Evolutionary conservation across 2,113 vertebrate genomes (phyloP).

Genomic region (Corythornis vintsioides): DNA sequence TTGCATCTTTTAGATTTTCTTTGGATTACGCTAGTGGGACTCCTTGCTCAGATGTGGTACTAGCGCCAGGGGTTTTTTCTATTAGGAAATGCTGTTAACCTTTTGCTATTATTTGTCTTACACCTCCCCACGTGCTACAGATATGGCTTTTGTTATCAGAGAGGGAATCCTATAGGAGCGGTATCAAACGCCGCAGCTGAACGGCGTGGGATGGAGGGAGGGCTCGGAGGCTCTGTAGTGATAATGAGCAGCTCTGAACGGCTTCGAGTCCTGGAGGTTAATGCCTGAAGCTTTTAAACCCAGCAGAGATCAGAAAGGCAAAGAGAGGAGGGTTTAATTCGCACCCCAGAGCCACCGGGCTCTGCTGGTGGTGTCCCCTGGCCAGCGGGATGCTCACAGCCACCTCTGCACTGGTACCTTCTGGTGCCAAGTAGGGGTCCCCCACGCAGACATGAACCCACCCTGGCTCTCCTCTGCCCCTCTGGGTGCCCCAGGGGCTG

Average conservation of each 20-base stretch:
- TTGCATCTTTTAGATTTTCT: neutral
- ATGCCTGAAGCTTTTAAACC: neutral
- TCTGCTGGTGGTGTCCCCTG: neutral
- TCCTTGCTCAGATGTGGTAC: neutral
- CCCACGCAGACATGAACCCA: neutral
- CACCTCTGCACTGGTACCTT: neutral
- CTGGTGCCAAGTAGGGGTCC: fast-evolving
- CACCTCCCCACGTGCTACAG: neutral
- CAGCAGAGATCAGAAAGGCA: neutral
- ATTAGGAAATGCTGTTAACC: neutral
- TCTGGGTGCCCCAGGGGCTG: neutral
- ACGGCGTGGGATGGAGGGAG: neutral
- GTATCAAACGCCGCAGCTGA: neutral
- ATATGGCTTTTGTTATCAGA: neutral
- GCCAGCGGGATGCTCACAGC: fast-evolving
- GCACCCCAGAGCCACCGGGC: fast-evolving
- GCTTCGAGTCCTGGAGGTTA: neutral
- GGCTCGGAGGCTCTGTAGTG: neutral
- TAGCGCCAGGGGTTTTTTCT: neutral
- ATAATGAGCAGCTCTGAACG: neutral
- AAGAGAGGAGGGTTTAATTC: neutral
- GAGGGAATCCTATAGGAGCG: neutral
- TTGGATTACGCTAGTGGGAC: neutral
- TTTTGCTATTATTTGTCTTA: neutral
- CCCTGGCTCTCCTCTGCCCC: neutral